Conservation (phyloP, 2,888 invertebrate species). For the Sminthurides aquaticus region DNA sequence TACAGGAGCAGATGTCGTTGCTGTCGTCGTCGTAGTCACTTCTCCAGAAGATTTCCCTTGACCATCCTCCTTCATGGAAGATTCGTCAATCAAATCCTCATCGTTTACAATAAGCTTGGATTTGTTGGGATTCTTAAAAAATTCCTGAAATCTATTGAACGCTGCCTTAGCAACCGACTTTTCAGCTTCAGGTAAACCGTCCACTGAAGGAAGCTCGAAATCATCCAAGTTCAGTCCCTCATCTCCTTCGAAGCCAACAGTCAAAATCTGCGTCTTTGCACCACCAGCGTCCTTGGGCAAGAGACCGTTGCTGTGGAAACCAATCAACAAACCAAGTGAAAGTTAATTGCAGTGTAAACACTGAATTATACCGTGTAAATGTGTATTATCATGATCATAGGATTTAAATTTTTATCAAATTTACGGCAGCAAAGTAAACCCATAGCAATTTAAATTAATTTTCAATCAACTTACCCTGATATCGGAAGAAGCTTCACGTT, state of each 20-base stretch:
- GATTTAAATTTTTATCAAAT: background rate
- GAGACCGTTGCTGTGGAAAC: constrained; percentile 12
- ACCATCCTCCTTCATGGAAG: too few species aligned
- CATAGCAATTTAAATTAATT: background rate
- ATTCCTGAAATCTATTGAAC: constrained; percentile 40
- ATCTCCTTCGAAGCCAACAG: constrained; percentile 42
- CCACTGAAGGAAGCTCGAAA: constrained; percentile 33
- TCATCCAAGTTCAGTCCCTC: constrained; percentile 42
- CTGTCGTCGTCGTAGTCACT: constrained; percentile 4
- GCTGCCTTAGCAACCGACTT: constrained; percentile 39
- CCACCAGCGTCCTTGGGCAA: constrained; percentile 12
- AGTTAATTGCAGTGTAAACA: too few species aligned
- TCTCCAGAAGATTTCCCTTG: background rate
- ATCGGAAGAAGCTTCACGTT: constrained; percentile 41
- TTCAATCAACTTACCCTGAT: constrained; percentile 29
- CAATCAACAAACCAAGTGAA: too few species aligned
- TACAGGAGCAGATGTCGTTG: background rate
- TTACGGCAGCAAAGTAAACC: background rate
- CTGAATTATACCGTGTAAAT: too few species aligned
- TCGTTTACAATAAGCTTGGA: constrained; percentile 21
- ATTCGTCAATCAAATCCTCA: constrained; percentile 17
- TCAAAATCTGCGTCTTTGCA: constrained; percentile 41
- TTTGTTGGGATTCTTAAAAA: constrained; percentile 31
- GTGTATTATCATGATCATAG: too few species aligned
- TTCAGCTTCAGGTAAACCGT: constrained; percentile 30